Evolutionary conservation across 2,113 vertebrate species (phyloP).

Genomic region (Malurus elegans): DNA sequence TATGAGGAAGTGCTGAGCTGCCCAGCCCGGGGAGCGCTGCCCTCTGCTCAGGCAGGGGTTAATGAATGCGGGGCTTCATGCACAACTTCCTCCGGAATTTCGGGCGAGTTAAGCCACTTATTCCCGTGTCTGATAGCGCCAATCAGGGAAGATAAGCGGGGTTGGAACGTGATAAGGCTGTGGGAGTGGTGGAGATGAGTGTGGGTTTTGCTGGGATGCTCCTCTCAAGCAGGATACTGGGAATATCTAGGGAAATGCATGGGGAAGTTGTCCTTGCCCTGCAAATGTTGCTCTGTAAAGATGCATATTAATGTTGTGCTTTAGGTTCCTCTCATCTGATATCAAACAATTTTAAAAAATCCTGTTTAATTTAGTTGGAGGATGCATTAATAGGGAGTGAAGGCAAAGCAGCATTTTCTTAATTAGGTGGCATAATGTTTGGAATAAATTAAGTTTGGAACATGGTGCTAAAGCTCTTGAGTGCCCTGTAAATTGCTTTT

Average conservation of each 20-base stretch:
- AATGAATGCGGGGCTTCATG: neutral
- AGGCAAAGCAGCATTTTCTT: neutral
- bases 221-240: neutral
- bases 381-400: neutral
- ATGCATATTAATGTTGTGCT: neutral
- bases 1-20: neutral
- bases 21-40: neutral
- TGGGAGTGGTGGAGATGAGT: neutral
- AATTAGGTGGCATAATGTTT: neutral
- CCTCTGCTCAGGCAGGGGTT: neutral
- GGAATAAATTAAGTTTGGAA: neutral
- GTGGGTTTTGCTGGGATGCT: neutral
- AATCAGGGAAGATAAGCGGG: neutral
- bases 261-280: neutral
- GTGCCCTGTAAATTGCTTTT: neutral
- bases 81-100: neutral
- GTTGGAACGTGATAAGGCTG: neutral
- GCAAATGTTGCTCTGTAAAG: neutral
- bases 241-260: neutral
- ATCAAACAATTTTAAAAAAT: neutral
- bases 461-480: neutral
- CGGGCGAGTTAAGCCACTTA: neutral
- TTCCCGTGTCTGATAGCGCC: neutral
- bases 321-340: neutral
- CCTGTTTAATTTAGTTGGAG: neutral